These are phyloP conservation scores for Pristionchus mayeri DNA, from an alignment of 2,888 invertebrate genomes.

Conservation along the genomic window DNA sequence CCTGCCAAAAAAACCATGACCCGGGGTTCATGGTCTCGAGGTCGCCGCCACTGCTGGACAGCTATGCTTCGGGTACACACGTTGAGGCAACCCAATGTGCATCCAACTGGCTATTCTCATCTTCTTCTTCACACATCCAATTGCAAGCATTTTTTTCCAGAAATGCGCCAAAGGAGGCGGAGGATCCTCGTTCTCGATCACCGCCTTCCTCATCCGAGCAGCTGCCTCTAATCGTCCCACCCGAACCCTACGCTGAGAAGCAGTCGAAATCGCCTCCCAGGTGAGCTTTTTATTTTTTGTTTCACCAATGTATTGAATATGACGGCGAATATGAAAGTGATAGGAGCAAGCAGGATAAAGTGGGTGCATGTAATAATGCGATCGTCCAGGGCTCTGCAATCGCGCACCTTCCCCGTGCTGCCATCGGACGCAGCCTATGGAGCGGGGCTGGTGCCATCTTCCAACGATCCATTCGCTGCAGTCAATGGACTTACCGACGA, in stretches of 20 bases:
- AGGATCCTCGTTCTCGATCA: too few relatives aligned
- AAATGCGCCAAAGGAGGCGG: background rate
- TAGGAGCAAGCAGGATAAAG: background rate
- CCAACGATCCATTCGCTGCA: slow-evolving; percentile 59
- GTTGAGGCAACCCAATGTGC: too few relatives aligned
- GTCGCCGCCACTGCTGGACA: too few relatives aligned
- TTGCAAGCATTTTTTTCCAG: too few relatives aligned
- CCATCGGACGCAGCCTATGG: slow-evolving; percentile 59
- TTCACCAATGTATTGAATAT: background rate
- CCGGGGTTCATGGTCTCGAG: too few relatives aligned
- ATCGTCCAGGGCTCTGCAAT: background rate
- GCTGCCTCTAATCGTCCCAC: background rate
- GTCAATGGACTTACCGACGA: background rate
- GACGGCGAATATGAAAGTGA: background rate
- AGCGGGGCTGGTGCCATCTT: slow-evolving; percentile 12
- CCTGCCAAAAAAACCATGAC: too few relatives aligned
- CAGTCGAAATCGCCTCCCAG: background rate
- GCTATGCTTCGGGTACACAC: too few relatives aligned
- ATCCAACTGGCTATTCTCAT: background rate
- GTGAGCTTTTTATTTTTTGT: background rate
- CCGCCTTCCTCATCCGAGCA: background rate
- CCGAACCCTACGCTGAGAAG: background rate
- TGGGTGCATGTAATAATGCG: background rate
- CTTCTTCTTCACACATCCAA: background rate
- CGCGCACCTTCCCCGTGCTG: slow-evolving; percentile 58